Evolutionary conservation across 2,113 vertebrate species (phyloP), one percentile per base, ranked within the genome.

Genomic region (Tapirus terrestris): DNA sequence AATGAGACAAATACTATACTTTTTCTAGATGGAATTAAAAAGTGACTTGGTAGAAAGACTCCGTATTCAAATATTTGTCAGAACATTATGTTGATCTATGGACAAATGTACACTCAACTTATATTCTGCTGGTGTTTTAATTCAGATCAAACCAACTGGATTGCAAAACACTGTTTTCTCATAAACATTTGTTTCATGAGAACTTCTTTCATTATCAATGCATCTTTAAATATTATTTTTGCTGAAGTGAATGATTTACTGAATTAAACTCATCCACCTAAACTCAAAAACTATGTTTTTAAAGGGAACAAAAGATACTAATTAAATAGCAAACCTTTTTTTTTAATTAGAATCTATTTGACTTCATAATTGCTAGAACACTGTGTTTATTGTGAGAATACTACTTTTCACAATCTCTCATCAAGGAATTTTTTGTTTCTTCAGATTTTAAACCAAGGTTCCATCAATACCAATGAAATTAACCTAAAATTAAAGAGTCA

Each of bases 151-250:
- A 63, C 2, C 18, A 56, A 23, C 48, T 33, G 1, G 1, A 0
- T 65, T 77, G 0, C 60, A 60, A 82, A 79, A 53, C 9, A 70
- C 18, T 53, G 51, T 76, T 96, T 93, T 95, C 31, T 91, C 45
- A 43, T 58, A n/a, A 89, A 63, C 2, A 36, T 29, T 70, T 65
- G 3, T 89, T 95, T 79, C 2, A 45, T 39, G 14, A 75, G 29
- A 25, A 0, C 11, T 56, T 17, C 43, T 56, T 80, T 76, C 17
- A 25, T 72, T 84, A 72, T 51, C n/a, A 94, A 72, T 68, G 10
- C 33, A 72, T 77, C 21, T 65, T 94, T 73, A 91, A 94, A 39
- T 72, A 67, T 86, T 43, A 10, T 58, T 92, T 92, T 31, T 89
- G 45, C 29, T 60, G 45, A 61, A 77, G 17, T 61, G 45, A 79